Base-by-base conservation (phyloP, 1,140 invertebrate species). In the Zaprionus lachaisei region DNA sequence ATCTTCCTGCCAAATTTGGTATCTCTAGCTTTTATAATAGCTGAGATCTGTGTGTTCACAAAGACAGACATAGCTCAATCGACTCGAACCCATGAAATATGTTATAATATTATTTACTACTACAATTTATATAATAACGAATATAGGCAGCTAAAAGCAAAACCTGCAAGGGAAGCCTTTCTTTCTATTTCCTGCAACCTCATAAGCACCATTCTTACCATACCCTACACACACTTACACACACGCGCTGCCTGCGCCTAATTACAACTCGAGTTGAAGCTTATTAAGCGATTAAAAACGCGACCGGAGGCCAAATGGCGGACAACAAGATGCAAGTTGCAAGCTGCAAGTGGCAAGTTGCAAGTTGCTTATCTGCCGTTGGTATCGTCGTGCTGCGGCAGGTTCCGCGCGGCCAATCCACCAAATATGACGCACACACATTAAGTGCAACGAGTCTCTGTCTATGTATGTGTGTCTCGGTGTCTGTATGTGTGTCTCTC, bases 231-330 rank as follows among this genome's bases (percentile, higher is more conserved):
- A 49, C 47, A 12, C 20, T 22, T 2, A 22, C 47, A 49, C 47
- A 22, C 20, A 44, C 41, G 5, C 28, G 15, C 9, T 67, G 73
- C 51, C 80, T 87, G 84, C 54, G 54, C 67, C 79, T 89, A 84
- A 87, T 87, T 87, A 87, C 75, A 71, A 70, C 34, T 57, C 34
- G 74, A 68, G 71, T 75, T 71, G 22, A 17, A 75, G 72, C 60
- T 84, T 87, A 87, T 87, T 83, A 89, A 87, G 83, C 83, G 83
- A 87, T 87, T 83, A 79, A 76, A 75, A 67, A 63, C 17, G 61
- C 37, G 44, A 72, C 77, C 58, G 68, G 70, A 51, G 68, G 71
- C 67, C 71, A 72, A 83, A 80, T 69, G 72, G 64, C 65, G 63
- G 44, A 44, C 60, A 56, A 17, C 38, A 22, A 56, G 57, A 34